These are phyloP conservation scores for Apantesis nais DNA, from an alignment of 2,888 invertebrate genomes.

Conservation along the genomic window DNA sequence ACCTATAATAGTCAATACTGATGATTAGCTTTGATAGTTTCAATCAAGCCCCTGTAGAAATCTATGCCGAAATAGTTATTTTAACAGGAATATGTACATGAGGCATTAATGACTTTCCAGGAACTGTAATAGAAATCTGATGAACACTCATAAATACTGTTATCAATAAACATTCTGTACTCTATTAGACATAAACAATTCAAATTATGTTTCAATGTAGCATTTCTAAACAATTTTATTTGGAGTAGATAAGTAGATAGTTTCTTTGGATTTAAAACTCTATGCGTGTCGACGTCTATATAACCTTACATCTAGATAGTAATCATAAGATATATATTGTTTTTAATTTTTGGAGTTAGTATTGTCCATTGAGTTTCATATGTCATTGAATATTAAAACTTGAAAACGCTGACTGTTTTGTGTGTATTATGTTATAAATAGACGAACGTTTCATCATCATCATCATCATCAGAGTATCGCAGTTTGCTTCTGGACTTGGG, in stretches of 20 bases:
- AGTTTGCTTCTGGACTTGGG: no score
- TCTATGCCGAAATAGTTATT: constrained; percentile 51
- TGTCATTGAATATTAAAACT: neutral
- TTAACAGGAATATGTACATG: constrained; percentile 63
- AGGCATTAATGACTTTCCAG: constrained; percentile 56
- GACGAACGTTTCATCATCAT: no score
- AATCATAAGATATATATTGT: neutral
- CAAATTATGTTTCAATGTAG: no score
- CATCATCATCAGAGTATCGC: no score
- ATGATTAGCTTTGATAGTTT: constrained; percentile 50
- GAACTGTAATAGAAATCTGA: constrained; percentile 55
- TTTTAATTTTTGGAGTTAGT: neutral
- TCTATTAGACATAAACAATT: neutral
- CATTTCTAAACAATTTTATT: neutral
- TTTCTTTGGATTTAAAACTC: neutral
- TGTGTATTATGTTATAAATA: neutral
- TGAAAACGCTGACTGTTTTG: neutral
- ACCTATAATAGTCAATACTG: constrained; percentile 13
- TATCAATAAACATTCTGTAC: no score
- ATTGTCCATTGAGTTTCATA: neutral
- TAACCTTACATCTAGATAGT: neutral
- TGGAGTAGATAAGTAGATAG: neutral
- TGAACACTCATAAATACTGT: no score
- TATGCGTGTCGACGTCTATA: neutral
- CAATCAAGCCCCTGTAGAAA: constrained; percentile 34